A percentile compares a stretch with the other conserved stretches of the same genome.
These are phyloP conservation scores for Parambassis ranga DNA, from an alignment of 2,797 vertebrate species.

Conservation along the genomic window DNA sequence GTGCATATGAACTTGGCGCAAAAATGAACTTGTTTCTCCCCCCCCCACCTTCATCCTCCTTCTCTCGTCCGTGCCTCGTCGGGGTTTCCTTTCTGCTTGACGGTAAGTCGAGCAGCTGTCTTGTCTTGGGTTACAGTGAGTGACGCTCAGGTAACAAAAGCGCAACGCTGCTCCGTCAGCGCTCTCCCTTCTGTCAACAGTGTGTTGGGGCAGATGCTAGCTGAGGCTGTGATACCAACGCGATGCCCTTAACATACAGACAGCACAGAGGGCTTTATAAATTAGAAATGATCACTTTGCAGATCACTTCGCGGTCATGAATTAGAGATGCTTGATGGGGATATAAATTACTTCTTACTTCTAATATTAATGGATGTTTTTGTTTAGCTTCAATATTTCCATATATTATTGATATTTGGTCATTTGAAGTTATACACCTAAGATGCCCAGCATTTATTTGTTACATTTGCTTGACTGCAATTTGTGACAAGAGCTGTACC, in stretches of 20 bases:
- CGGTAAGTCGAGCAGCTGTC: slow-evolving; percentile 69
- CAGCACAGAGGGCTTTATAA: slow-evolving; percentile 16
- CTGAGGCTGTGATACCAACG: slow-evolving; percentile 19
- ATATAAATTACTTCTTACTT: neutral
- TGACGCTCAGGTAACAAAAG: slow-evolving; percentile 75
- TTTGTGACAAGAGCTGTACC: no score
- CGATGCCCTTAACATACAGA: neutral
- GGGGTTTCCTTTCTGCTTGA: slow-evolving; percentile 62
- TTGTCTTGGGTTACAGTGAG: slow-evolving; percentile 64
- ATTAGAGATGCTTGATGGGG: slow-evolving; percentile 7
- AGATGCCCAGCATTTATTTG: neutral
- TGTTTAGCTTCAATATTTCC: neutral
- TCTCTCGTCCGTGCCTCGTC: neutral
- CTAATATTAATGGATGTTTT: slow-evolving; percentile 9
- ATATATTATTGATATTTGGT: neutral
- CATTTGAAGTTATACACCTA: neutral
- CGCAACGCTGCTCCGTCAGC: slow-evolving; percentile 42
- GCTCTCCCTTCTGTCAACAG: slow-evolving; percentile 42
- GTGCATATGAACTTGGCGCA: slow-evolving; percentile 46
- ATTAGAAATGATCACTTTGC: slow-evolving; percentile 47
- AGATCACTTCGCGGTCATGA: neutral
- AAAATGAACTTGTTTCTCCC: slow-evolving; percentile 33
- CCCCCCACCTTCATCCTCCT: neutral
- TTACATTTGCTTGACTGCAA: no score
- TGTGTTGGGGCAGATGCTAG: slow-evolving; percentile 59